Conservation (phyloP, 2,113 vertebrate genomes). For the Oreochromis spilurus region DNA sequence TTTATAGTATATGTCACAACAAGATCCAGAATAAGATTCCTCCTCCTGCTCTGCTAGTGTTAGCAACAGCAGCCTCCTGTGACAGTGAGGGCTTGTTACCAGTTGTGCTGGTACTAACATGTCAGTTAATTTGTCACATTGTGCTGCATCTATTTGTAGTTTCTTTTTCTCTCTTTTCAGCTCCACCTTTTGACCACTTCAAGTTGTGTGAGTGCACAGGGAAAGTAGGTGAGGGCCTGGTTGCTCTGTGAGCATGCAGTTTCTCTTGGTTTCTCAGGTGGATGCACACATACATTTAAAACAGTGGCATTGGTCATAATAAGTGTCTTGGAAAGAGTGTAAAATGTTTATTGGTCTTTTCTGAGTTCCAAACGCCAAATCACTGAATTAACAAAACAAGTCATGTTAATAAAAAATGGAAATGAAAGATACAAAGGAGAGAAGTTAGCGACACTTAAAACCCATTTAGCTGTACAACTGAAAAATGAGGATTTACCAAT, state of each 20-base stretch:
- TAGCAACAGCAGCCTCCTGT: neutral
- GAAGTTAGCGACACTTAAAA: slow-evolving; percentile 39
- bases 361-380: slow-evolving; percentile 56
- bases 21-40: neutral
- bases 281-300: neutral
- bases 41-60: neutral
- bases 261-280: neutral
- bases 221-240: neutral
- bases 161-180: neutral
- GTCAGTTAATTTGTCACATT: neutral
- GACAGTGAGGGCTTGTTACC: neutral
- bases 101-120: neutral
- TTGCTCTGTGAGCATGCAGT: neutral
- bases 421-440: slow-evolving; percentile 35
- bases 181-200: neutral
- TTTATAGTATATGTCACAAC: neutral
- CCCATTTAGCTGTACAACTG: slow-evolving; percentile 38
- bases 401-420: slow-evolving; percentile 62
- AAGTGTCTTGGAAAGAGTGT: slow-evolving; percentile 59
- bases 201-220: neutral
- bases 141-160: neutral
- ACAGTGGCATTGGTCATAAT: neutral
- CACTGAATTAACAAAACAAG: slow-evolving; percentile 56
- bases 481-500: neutral
- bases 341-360: slow-evolving; percentile 74